Base-by-base conservation (phyloP, 2,113 vertebrate genomes). In the Hystrix brachyura region DNA sequence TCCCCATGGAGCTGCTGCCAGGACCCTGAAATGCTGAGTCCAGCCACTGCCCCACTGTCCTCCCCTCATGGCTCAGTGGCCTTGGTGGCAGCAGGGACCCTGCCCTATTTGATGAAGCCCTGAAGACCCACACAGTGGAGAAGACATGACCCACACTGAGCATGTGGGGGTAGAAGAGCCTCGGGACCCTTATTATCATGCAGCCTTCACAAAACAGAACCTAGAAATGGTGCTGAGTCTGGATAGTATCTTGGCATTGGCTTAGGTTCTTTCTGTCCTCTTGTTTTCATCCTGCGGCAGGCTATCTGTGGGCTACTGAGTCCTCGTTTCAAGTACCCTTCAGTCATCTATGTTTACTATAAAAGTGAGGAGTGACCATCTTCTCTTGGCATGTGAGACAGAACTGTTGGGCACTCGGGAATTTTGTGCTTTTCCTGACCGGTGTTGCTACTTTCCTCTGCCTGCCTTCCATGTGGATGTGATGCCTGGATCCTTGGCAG, bases 51-150 rank as follows among this genome's bases (percentile, higher is more conserved):
- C 82, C 8, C 19, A 4, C 43, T 21, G 7, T 25, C 55, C 43
- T 23, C 53, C 25, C 17, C 46, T 15, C 21, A 2, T 1, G 19
- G 25, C 71, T 27, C 23, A 3, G 0, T 2, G 9, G 38, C 27
- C 78, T 46, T 60, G 51, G 19, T 23, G 21, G 46, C 60, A 59
- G 59, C 18, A 29, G 23, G 34, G 43, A 23, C 32, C 51, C 25
- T 7, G 0, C 17, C 29, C 13, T 43, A 6, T 23, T 46, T 34
- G 2, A 11, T 25, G 43, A 2, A 69, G 17, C 83, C 51, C 11
- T 1, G 59, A 43, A 11, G 53, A 29, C n/a, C 27, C 72, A 2
- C 19, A 43, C 29, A 12, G 2, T 4, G 34, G 89, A 62, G 79
- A 38, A 55, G 29, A 62, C 27, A 5, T 51, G 11, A 12, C 15